Conservation (phyloP, 2,113 vertebrate genomes). For the Anguilla rostrata region DNA sequence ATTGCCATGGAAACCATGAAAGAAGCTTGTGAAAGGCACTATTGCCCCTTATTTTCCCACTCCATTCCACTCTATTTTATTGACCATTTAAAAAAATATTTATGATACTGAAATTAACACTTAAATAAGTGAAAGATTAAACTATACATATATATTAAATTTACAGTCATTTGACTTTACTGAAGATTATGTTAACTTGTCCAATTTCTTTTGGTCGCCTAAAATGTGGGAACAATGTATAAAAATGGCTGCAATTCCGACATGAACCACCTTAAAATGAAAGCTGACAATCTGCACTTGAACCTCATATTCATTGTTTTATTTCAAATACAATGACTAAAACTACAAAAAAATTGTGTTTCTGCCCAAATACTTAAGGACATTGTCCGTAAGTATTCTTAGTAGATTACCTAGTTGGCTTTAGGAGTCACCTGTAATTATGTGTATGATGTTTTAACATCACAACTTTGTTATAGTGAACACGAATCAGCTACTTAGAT, state of each 20-base stretch:
- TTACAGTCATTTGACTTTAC: slow-evolving; percentile 6
- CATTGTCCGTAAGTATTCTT: background rate
- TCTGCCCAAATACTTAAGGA: background rate
- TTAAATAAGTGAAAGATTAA: background rate
- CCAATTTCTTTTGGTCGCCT: too few species aligned
- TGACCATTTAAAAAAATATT: too few species aligned
- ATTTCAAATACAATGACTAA: too few species aligned
- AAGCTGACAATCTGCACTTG: too few species aligned
- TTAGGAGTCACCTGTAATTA: background rate
- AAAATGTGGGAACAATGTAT: background rate
- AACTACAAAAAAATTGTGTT: too few species aligned
- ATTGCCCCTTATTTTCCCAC: too few species aligned
- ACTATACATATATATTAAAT: background rate
- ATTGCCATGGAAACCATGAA: background rate
- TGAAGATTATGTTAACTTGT: background rate
- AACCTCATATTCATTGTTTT: too few species aligned
- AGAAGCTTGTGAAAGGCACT: background rate
- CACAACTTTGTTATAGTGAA: background rate
- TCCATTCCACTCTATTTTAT: too few species aligned
- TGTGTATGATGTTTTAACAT: background rate
- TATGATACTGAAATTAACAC: background rate
- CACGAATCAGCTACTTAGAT: background rate
- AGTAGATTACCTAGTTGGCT: background rate
- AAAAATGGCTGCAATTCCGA: background rate
- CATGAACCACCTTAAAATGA: too few species aligned